Percentiles rank a stretch among this genome's conserved stretches.
phyloP scores from a whole-genome alignment of 2,113 vertebrate genomes.

The Cottus gobio region DNA sequence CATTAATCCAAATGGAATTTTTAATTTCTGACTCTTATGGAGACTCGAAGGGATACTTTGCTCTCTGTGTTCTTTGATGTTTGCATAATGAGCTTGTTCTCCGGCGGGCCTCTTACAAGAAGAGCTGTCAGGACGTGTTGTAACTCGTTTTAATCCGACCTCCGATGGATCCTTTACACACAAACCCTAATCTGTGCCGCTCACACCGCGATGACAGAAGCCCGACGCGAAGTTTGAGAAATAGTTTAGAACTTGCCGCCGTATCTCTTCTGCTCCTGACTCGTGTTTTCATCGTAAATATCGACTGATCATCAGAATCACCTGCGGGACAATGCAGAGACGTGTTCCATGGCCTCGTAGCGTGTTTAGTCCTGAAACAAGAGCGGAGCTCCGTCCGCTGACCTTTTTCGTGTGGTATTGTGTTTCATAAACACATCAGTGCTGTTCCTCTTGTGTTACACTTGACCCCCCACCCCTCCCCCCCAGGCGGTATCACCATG shows the following conservation, averaged over 20 bases:
- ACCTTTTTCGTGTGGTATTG: constrained; percentile 36
- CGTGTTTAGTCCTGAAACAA: constrained; percentile 36
- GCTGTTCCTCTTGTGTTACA: constrained; percentile 36
- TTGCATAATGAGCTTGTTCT: constrained; percentile 35
- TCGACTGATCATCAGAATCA: constrained; percentile 4
- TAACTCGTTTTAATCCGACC: constrained; percentile 44
- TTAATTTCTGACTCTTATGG: constrained; percentile 30
- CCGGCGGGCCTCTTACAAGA: constrained; percentile 24
- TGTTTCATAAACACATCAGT: constrained; percentile 63
- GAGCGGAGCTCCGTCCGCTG: constrained; percentile 27
- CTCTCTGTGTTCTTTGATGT: constrained; percentile 32
- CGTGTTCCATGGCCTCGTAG: constrained; percentile 39
- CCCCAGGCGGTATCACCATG: constrained; percentile 54
- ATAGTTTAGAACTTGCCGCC: not conserved
- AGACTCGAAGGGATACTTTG: constrained; percentile 15
- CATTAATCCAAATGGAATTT: constrained; percentile 15
- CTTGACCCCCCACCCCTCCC: constrained; percentile 36
- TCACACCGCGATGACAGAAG: constrained; percentile 12
- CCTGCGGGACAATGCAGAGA: constrained; percentile 4
- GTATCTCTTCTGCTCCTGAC: constrained; percentile 9
- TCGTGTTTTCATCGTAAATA: constrained; percentile 9
- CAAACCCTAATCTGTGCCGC: constrained; percentile 27
- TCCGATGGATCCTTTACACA: constrained; percentile 31
- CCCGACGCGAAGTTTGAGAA: not conserved
- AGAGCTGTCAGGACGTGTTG: constrained; percentile 28